Percentiles rank a stretch among this genome's conserved stretches.
Evolutionary conservation across 2,888 invertebrate genomes (phyloP).

Genomic region (Nysson spinosus): DNA sequence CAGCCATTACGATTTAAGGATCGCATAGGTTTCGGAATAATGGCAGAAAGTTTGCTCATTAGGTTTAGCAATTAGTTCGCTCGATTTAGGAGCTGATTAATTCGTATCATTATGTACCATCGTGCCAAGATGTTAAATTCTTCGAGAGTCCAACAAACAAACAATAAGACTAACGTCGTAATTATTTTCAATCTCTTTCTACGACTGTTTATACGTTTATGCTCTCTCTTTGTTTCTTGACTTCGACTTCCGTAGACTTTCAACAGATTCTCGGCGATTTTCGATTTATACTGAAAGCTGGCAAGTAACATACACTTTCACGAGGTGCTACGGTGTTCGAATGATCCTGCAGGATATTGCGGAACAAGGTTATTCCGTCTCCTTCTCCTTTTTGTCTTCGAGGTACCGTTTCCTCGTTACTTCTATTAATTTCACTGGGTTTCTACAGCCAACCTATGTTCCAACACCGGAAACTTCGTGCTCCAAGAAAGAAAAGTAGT

Average conservation of each 20-base stretch:
- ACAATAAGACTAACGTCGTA: not conserved
- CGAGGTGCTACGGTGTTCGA: constrained; percentile 6
- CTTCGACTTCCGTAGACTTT: not conserved
- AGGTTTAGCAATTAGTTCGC: constrained; percentile 39
- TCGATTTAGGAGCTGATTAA: constrained; percentile 22
- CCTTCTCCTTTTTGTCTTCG: not conserved
- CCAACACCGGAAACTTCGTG: not conserved
- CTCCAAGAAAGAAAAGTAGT: constrained; percentile 1
- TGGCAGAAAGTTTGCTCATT: constrained; percentile 43
- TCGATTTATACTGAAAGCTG: not conserved
- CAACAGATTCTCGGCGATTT: not conserved
- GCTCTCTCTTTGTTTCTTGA: no score
- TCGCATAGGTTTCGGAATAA: constrained; percentile 47
- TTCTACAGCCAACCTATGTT: not conserved
- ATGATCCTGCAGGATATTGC: constrained; percentile 15
- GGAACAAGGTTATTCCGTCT: constrained; percentile 7
- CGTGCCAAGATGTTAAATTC: not conserved
- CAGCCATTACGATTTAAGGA: constrained; percentile 30
- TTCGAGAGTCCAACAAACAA: not conserved
- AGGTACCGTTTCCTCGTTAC: not conserved
- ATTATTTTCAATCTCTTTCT: not conserved
- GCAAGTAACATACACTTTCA: constrained; percentile 3
- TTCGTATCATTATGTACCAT: constrained; percentile 31
- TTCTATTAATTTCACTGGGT: constrained; percentile 4
- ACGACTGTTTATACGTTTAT: not conserved